These are phyloP conservation scores for Ormyrus thymus DNA, from an alignment of 2,888 invertebrate species.

Conservation along the genomic window DNA sequence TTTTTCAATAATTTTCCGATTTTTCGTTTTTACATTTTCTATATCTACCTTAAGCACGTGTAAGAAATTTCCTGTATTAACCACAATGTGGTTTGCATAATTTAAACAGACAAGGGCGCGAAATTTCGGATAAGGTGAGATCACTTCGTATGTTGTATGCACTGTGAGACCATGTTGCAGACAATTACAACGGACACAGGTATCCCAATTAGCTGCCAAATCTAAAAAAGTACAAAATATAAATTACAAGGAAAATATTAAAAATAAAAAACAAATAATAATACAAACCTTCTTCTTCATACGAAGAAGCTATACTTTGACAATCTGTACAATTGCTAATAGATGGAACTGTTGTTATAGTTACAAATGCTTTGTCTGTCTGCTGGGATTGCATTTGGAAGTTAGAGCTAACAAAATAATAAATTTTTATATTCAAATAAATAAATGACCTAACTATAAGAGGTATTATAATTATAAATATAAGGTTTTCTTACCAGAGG, in stretches of 20 bases:
- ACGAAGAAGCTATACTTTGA: constrained; percentile 75
- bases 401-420: constrained; percentile 63
- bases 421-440: constrained; percentile 31
- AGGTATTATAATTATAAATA: not conserved
- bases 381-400: constrained; percentile 67
- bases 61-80: constrained; percentile 90
- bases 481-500: constrained; percentile 76
- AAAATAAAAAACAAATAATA: not conserved
- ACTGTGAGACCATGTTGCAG: constrained; percentile 92
- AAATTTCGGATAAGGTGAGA: constrained; percentile 88
- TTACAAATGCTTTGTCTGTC: constrained; percentile 79
- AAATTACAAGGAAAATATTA: not conserved
- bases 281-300: constrained; percentile 75
- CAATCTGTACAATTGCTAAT: constrained; percentile 80
- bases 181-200: constrained; percentile 83
- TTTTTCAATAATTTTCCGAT: constrained; percentile 69
- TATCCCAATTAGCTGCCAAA: constrained; percentile 77
- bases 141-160: constrained; percentile 93
- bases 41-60: constrained; percentile 84
- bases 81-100: constrained; percentile 84
- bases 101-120: constrained; percentile 83
- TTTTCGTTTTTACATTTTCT: constrained; percentile 69
- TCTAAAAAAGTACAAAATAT: constrained; percentile 66
- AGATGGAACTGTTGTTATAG: constrained; percentile 82
- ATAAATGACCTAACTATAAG: too few relatives aligned